phyloP scores from a whole-genome alignment of 2,888 invertebrate genomes.

The Brenthis hecate region DNA sequence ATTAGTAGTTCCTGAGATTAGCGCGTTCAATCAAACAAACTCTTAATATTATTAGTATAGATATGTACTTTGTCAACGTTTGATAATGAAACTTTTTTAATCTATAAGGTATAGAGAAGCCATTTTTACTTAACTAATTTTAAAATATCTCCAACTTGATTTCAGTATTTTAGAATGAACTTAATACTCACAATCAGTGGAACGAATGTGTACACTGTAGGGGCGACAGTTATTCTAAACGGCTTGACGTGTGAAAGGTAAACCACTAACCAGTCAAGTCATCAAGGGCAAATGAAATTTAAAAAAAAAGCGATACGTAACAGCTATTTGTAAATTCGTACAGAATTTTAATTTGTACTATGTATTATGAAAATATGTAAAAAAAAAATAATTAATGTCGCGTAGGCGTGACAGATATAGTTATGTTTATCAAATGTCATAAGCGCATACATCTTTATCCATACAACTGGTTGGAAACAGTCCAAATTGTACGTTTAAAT shows the following conservation, averaged over 20 bases:
- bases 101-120: too few relatives aligned
- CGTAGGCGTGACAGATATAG: conserved; percentile 14
- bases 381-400: neutral
- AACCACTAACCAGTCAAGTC: neutral
- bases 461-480: conserved; percentile 17
- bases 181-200: neutral
- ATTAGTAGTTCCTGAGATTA: too few relatives aligned
- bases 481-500: conserved; percentile 15
- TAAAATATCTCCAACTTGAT: neutral
- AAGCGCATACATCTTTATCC: conserved; percentile 17
- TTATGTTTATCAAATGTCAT: conserved; percentile 11
- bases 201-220: neutral
- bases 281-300: conserved; percentile 4
- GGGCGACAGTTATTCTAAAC: conserved; percentile 11
- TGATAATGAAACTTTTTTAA: too few relatives aligned
- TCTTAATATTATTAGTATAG: too few relatives aligned
- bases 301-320: neutral
- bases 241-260: conserved; percentile 15
- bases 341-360: neutral
- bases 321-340: neutral
- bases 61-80: too few relatives aligned
- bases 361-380: neutral
- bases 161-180: neutral
- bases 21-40: too few relatives aligned
- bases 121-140: too few relatives aligned